Evolutionary conservation across 2,888 invertebrate species (phyloP).

Genomic region (Pachydiplax longipennis): DNA sequence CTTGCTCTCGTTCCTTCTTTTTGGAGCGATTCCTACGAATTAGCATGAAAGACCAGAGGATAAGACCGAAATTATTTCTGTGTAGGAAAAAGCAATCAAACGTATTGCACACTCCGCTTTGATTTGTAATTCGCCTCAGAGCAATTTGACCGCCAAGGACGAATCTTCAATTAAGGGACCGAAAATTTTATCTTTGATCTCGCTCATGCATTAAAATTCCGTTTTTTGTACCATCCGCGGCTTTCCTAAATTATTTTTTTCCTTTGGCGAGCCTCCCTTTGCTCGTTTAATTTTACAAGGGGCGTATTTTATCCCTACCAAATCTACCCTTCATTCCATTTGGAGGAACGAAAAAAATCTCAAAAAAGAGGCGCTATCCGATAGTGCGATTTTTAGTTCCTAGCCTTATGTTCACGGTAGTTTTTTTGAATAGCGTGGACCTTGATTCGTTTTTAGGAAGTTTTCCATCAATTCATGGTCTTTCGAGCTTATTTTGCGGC

Average conservation of each 20-base stretch:
- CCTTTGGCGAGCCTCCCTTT: not conserved
- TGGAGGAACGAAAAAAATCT: not conserved
- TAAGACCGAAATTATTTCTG: not conserved
- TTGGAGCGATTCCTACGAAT: too few relatives aligned
- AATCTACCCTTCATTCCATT: not conserved
- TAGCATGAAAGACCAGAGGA: not conserved
- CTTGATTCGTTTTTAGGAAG: too few relatives aligned
- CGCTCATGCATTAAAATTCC: not conserved
- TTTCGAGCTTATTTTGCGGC: too few relatives aligned
- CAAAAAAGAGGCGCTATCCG: not conserved
- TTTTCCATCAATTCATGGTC: too few relatives aligned
- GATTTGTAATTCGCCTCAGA: not conserved
- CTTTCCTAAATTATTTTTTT: not conserved
- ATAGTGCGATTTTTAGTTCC: not conserved
- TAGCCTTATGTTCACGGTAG: not conserved
- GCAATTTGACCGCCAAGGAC: not conserved
- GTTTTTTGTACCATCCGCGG: not conserved
- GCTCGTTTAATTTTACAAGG: not conserved
- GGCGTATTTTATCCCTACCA: not conserved
- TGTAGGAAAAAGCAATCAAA: not conserved
- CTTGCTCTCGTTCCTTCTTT: too few relatives aligned
- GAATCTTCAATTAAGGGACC: not conserved
- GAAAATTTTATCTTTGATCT: not conserved
- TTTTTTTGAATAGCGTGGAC: too few relatives aligned
- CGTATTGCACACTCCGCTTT: not conserved